phyloP scores from a whole-genome alignment of 1,140 invertebrate genomes.

The Cotesia vestalis region DNA sequence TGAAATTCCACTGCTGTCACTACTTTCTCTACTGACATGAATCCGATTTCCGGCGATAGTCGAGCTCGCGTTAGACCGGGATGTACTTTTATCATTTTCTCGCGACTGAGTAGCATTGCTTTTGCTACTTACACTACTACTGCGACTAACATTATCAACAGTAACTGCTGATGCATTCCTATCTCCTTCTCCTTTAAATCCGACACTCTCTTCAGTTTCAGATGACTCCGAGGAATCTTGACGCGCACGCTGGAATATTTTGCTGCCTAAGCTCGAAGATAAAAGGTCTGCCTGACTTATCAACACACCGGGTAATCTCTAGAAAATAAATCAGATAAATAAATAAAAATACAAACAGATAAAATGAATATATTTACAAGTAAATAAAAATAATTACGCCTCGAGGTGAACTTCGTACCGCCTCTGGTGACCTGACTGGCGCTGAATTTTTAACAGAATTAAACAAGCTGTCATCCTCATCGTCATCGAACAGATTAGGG shows the following conservation, averaged over 20 bases:
- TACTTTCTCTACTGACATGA: constrained; percentile 12
- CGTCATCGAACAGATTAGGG: constrained; percentile 50
- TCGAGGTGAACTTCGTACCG: constrained; percentile 35
- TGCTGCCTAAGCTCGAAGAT: constrained; percentile 45
- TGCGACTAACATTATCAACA: not conserved
- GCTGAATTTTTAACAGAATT: constrained; percentile 36
- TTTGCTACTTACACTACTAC: not conserved
- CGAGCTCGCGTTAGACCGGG: not conserved
- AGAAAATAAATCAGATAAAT: constrained; percentile 24
- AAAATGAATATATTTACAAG: not conserved
- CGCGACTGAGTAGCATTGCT: constrained; percentile 21
- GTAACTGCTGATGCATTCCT: constrained; percentile 23
- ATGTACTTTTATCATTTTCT: constrained; percentile 6
- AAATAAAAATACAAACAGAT: constrained; percentile 9
- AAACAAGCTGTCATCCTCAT: constrained; percentile 51
- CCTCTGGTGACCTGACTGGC: constrained; percentile 41
- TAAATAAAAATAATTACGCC: constrained; percentile 37
- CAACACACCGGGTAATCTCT: constrained; percentile 70
- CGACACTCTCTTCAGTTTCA: constrained; percentile 43
- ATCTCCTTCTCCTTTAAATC: constrained; percentile 29
- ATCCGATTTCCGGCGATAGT: constrained; percentile 33
- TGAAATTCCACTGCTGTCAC: constrained; percentile 50
- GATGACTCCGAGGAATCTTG: constrained; percentile 51
- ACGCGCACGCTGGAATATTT: constrained; percentile 36
- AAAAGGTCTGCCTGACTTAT: constrained; percentile 59